Evolutionary conservation across 2,888 invertebrate genomes (phyloP).

Genomic region (Temnothorax unifasciatus): DNA sequence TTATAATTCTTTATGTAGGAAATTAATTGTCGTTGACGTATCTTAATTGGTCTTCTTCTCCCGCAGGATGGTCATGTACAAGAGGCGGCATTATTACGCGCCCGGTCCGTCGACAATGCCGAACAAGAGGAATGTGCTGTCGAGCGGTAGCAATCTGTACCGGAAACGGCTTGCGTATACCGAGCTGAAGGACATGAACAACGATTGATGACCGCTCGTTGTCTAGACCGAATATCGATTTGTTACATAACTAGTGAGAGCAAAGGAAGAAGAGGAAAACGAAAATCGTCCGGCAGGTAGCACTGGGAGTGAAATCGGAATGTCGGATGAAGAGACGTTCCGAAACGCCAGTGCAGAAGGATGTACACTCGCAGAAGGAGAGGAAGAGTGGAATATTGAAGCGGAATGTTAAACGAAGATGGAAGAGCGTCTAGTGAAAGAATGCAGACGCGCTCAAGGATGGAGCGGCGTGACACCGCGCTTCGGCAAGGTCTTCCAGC

Average conservation of each 20-base stretch:
- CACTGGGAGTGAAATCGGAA: neutral
- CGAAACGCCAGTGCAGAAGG: neutral
- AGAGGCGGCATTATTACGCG: conserved; percentile 81
- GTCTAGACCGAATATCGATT: conserved; percentile 63
- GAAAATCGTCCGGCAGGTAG: neutral
- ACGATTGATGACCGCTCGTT: conserved; percentile 81
- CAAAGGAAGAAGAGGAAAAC: neutral
- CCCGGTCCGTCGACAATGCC: conserved; percentile 81
- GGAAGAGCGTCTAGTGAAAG: neutral
- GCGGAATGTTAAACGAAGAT: neutral
- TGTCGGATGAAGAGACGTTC: conserved; percentile 6
- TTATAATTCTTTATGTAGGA: neutral
- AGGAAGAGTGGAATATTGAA: neutral
- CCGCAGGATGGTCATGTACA: conserved; percentile 84
- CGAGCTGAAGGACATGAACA: conserved; percentile 84
- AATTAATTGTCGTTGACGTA: neutral
- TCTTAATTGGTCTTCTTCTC: neutral
- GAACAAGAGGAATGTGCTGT: conserved; percentile 69
- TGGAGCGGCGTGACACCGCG: neutral
- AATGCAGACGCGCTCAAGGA: neutral
- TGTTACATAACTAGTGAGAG: conserved; percentile 57
- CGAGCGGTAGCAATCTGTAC: conserved; percentile 75
- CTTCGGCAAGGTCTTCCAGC: conserved; percentile 7
- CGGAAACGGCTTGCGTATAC: conserved; percentile 84
- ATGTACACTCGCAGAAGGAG: neutral